Evolutionary conservation across 2,797 vertebrate genomes (phyloP), one percentile per base, ranked within the genome.

Genomic region (Bradypodion pumilum): DNA sequence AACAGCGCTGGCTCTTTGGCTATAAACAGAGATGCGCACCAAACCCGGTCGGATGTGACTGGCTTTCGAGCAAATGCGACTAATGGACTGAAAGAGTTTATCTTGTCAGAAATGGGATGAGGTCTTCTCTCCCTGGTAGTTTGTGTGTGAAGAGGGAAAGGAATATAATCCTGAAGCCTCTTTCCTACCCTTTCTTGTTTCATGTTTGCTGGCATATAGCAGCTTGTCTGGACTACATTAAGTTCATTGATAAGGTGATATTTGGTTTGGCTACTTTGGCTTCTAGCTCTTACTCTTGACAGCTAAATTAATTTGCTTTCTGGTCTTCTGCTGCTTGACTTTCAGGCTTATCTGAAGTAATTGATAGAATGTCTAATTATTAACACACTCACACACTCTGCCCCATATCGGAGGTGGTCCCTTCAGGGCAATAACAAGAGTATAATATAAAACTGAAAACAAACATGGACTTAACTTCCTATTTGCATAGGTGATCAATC

Each of bases 191-290:
- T 40, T 56, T 29, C 21, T 4, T 40, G 69, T 72, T 49, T 62
- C 16, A 5, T 42, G 74, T 32, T 9, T 10, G 25, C 37, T 68
- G 42, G 52, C 29, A 52, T n/a, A 42, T 60, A 27, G n/a, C 27
- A 52, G 13, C 8, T 62, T 70, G 23, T 19, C 32, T 49, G 44
- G 68, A 49, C 42, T 44, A 42, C 19, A 35, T 78, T 78, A 44
- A 42, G 19, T 84, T 72, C 42, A 78, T 84, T 49, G 23, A 25
- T 29, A 32, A 46, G 32, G 27, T 74, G 23, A 63, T n/a, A 63
- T 82, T 63, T 82, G 59, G 74, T 49, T 35, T 74, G 32, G 23
- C 21, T 84, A 23, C 65, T 84, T 27, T 62, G 56, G 66, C 32
- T 78, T 25, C 40, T 35, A 75, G 29, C 25, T 70, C 40, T 40